Evolutionary conservation across 1,140 invertebrate species (phyloP), one percentile per base, ranked within the genome.

Genomic region (Dinoponera quadriceps): DNA sequence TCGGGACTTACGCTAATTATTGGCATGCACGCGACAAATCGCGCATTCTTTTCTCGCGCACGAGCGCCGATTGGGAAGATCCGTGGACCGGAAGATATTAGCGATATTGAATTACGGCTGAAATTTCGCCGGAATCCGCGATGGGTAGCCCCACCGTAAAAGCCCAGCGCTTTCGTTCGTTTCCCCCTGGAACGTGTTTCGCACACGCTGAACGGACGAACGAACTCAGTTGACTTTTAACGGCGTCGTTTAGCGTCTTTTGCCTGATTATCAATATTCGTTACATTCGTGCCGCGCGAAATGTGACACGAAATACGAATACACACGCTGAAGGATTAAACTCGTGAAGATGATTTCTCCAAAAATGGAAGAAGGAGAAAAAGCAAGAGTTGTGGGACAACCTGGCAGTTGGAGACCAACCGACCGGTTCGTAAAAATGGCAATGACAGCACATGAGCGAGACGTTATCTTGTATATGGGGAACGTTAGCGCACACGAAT

Each of bases 261-360:
- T 38, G n/a, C 3, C 20, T 44, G 48, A 22, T 71, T 74, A 85
- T 86, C 85, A 77, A 85, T 75, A 82, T 86, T 71, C 69, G 69
- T 82, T 86, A 75, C 69, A 51, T 57, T 38, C 25, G 13, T 13
- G 54, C 27, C 49, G 16, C 29, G 49, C 72, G 78, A 85, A 85
- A 83, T 83, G 83, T 55, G 4, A 22, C 59, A 20, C 71, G 62
- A 82, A 87, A 87, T 85, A 87, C 72, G 60, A 82, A 65, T 25
- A 4, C 20, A 3, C 14, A 20, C 16, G 13, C 20, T 62, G 18
- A n/a, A n/a, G n/a, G 27, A 65, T 65, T 22, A n/a, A 73, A 71
- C 63, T 73, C 71, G 38, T 60, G n/a, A 22, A 33, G 59, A 85
- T 85, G 48, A 63, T 81, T 82, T 71, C 57, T 62, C 54, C 55